Percentiles rank a stretch among this genome's conserved stretches.
These are phyloP conservation scores for Arctopsyche grandis DNA, from an alignment of 1,140 invertebrate species.

Conservation along the genomic window DNA sequence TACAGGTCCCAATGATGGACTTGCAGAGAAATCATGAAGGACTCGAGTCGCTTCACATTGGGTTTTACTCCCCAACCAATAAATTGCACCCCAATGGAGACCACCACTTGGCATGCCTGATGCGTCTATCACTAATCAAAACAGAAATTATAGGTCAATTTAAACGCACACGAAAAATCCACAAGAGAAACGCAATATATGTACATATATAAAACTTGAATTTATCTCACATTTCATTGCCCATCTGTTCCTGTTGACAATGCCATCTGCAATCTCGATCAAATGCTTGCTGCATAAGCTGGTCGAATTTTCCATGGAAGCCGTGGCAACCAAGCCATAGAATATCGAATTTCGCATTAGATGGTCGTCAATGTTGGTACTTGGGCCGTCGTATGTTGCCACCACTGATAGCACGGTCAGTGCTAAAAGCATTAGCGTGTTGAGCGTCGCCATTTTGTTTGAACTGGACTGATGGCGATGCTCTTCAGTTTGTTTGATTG, in stretches of 20 bases:
- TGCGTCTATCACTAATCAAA: slow-evolving; percentile 62
- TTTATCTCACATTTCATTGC: neutral
- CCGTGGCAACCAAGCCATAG: neutral
- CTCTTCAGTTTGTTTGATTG: no score
- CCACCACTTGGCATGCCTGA: slow-evolving; percentile 63
- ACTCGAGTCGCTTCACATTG: slow-evolving; percentile 61
- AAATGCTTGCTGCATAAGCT: neutral
- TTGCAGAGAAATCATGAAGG: slow-evolving; percentile 53
- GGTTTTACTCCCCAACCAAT: slow-evolving; percentile 62
- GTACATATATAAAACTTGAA: neutral
- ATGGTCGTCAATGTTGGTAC: neutral
- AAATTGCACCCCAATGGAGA: slow-evolving; percentile 65
- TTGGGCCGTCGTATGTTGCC: no score
- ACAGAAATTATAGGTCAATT: neutral
- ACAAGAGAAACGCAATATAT: neutral
- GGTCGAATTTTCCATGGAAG: neutral
- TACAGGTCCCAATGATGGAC: slow-evolving; percentile 25
- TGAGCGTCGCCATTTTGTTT: no score
- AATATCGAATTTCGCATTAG: neutral
- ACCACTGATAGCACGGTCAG: no score
- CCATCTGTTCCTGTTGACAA: neutral
- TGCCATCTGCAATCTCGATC: neutral
- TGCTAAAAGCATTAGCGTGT: no score
- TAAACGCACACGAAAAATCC: no score
- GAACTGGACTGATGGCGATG: no score